Evolutionary conservation across 2,113 vertebrate genomes (phyloP).

Genomic region (Heptranchias perlo): DNA sequence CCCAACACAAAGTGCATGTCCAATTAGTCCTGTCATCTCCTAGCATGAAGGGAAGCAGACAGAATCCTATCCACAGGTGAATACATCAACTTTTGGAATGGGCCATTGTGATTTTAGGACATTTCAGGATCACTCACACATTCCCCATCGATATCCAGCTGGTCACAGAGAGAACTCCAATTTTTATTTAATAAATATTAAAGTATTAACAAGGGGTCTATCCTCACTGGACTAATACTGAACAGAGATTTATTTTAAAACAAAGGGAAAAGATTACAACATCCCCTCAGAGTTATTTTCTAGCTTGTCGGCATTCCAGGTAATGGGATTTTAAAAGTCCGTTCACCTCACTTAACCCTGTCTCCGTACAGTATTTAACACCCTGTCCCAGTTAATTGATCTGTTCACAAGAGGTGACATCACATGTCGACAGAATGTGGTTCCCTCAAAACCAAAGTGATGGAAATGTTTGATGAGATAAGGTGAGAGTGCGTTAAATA

Average conservation of each 20-base stretch:
- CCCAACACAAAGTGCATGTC: background rate
- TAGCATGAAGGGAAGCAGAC: background rate
- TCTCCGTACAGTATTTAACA: background rate
- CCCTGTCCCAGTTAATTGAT: background rate
- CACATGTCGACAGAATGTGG: background rate
- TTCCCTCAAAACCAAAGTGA: background rate
- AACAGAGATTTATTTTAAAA: background rate
- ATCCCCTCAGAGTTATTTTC: background rate
- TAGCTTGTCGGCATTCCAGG: background rate
- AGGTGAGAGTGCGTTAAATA: background rate
- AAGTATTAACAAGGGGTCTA: background rate
- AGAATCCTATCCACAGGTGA: background rate
- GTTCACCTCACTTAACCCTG: background rate
- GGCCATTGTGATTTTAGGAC: background rate
- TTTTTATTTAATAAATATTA: background rate
- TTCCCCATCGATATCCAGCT: background rate
- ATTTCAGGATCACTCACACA: background rate
- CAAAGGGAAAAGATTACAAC: background rate
- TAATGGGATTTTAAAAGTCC: background rate
- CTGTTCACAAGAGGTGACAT: background rate
- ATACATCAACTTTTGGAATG: background rate
- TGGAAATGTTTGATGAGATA: background rate
- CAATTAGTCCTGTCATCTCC: background rate
- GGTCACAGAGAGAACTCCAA: background rate
- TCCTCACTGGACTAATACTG: background rate